These are phyloP conservation scores for Microctonus hyperodae DNA, from an alignment of 2,888 invertebrate species.

Conservation along the genomic window DNA sequence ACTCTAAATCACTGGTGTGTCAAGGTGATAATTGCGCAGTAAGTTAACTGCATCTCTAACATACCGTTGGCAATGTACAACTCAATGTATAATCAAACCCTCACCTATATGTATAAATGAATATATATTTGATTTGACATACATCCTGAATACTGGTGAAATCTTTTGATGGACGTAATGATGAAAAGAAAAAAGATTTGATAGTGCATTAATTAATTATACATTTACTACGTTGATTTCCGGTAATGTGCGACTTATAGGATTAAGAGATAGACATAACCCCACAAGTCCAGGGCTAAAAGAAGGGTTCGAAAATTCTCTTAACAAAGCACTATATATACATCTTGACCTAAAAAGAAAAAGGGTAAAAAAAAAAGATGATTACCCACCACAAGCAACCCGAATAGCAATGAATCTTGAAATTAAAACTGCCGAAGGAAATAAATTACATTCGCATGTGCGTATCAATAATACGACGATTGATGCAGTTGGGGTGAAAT, in stretches of 20 bases:
- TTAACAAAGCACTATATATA: background rate
- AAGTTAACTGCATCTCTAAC: constrained; percentile 23
- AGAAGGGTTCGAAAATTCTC: background rate
- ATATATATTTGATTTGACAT: background rate
- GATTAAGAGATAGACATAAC: background rate
- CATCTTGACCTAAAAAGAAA: background rate
- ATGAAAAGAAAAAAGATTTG: background rate
- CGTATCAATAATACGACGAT: background rate
- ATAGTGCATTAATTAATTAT: background rate
- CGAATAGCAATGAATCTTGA: background rate
- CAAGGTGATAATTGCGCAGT: constrained; percentile 41
- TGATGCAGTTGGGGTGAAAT: background rate
- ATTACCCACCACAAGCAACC: background rate
- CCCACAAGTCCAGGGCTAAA: background rate
- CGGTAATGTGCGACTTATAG: background rate
- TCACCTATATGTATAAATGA: constrained; percentile 4
- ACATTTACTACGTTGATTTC: background rate
- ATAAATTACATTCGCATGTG: background rate
- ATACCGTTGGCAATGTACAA: constrained; percentile 16
- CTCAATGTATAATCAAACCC: constrained; percentile 33
- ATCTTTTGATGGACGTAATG: too few relatives aligned
- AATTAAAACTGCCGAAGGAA: background rate
- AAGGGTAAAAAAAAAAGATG: background rate
- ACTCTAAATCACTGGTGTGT: constrained; percentile 12
- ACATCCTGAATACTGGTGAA: background rate